Percentiles rank a stretch among this genome's conserved stretches.
Conservation (phyloP, 1,140 invertebrate species). For the Solenopsis invicta region DNA sequence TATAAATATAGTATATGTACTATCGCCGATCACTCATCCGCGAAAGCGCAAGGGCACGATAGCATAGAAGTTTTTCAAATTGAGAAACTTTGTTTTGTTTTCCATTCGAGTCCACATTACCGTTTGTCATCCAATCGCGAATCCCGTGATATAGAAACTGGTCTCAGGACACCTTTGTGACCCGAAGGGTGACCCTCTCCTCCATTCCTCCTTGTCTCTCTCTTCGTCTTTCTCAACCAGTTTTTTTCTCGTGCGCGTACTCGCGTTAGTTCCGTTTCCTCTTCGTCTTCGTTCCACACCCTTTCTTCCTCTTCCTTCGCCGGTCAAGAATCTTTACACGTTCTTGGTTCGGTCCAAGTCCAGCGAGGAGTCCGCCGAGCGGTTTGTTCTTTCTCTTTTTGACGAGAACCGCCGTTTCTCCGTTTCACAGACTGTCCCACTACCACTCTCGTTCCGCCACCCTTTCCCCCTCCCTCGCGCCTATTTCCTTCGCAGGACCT, state of each 20-base stretch:
- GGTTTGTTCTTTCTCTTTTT: conserved; percentile 63
- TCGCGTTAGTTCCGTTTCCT: neutral
- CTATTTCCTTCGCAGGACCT: conserved; percentile 32
- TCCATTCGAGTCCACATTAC: neutral
- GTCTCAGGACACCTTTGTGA: neutral
- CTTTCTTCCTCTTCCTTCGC: conserved; percentile 5
- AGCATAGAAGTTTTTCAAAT: conserved; percentile 17
- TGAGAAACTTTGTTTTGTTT: conserved; percentile 47
- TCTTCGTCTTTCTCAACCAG: neutral
- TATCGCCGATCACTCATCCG: neutral
- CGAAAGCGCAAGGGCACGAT: neutral
- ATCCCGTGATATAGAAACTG: conserved; percentile 21
- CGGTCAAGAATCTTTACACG: conserved; percentile 20
- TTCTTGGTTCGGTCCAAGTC: conserved; percentile 34
- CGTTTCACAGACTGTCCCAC: conserved; percentile 19
- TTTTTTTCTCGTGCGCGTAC: conserved; percentile 23
- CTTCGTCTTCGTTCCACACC: neutral
- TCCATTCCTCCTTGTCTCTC: neutral
- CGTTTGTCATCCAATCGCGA: neutral
- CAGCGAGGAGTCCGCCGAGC: conserved; percentile 5
- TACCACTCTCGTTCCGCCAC: neutral
- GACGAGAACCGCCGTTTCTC: conserved; percentile 37
- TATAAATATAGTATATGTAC: neutral
- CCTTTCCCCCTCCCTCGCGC: neutral
- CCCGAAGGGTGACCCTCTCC: neutral